Conservation (phyloP, 2,888 invertebrate species). For the Lycia hirtaria region DNA sequence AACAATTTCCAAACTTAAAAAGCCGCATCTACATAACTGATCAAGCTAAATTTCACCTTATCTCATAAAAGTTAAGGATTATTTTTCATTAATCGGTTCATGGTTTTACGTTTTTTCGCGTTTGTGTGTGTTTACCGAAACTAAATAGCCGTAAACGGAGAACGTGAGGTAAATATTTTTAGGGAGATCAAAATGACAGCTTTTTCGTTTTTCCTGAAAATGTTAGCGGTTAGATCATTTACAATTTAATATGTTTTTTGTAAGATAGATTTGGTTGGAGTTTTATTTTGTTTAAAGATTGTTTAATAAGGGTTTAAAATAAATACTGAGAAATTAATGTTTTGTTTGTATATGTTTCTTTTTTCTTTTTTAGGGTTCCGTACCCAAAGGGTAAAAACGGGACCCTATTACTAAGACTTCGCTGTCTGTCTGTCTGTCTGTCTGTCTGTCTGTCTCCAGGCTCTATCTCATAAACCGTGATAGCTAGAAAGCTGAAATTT, state of each 20-base stretch:
- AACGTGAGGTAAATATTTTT: conserved; percentile 31
- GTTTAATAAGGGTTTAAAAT: too few relatives aligned
- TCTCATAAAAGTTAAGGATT: background rate
- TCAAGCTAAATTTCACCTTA: conserved; percentile 2
- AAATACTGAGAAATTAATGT: too few relatives aligned
- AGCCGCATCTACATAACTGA: background rate
- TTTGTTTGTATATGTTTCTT: too few relatives aligned
- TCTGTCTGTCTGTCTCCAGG: too few relatives aligned
- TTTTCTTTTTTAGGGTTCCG: too few relatives aligned
- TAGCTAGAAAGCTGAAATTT: too few relatives aligned
- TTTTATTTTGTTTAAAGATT: too few relatives aligned
- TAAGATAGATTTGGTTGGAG: conserved; percentile 1
- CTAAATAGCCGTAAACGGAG: conserved; percentile 31
- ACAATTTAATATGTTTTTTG: background rate
- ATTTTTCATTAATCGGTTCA: conserved; percentile 2
- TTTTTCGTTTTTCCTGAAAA: background rate
- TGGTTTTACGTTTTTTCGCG: background rate
- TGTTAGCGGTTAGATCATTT: background rate
- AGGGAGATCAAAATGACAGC: conserved; percentile 5
- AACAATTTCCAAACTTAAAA: conserved; percentile 11
- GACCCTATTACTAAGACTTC: too few relatives aligned
- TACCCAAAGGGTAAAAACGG: too few relatives aligned
- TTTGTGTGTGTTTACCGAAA: conserved; percentile 17
- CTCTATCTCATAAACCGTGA: too few relatives aligned
- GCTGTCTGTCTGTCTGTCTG: too few relatives aligned